Conservation (phyloP, 2,113 vertebrate genomes). For the Atractosteus spatula region DNA sequence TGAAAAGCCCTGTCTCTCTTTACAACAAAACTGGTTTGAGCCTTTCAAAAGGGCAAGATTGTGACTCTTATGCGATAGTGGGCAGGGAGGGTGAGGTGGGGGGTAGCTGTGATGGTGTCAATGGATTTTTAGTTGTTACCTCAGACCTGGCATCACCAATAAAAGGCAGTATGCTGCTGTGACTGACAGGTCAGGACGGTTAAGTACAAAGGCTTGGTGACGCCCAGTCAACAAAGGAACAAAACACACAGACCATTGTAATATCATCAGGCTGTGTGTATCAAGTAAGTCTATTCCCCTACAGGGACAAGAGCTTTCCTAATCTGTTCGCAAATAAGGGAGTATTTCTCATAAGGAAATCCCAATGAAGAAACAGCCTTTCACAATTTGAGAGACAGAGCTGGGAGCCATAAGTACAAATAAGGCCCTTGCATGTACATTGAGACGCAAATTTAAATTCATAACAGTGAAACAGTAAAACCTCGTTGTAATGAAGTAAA, state of each 20-base stretch:
- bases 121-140: not conserved
- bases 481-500: no score
- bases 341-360: no score
- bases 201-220: slow-evolving; percentile 50
- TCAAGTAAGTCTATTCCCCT: slow-evolving; percentile 48
- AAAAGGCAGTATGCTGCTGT: slow-evolving; percentile 57
- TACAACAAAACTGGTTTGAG: slow-evolving; percentile 8
- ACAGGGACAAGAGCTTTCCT: slow-evolving; percentile 31
- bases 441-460: no score
- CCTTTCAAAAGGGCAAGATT: slow-evolving; percentile 1
- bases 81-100: not conserved
- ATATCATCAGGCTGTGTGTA: slow-evolving; percentile 58
- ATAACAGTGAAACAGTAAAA: no score
- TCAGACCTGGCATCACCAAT: slow-evolving; percentile 31
- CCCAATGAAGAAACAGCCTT: no score
- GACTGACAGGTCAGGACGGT: slow-evolving; percentile 42
- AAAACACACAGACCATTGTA: slow-evolving; percentile 56
- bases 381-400: no score
- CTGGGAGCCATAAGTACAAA: no score
- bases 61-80: not conserved
- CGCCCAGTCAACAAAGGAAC: slow-evolving; percentile 37
- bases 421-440: no score
- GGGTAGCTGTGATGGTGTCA: not conserved
- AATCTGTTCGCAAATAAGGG: no score
- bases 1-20: slow-evolving; percentile 51